phyloP scores from a whole-genome alignment of 2,113 vertebrate species.

The Cyprinodon variegatus region DNA sequence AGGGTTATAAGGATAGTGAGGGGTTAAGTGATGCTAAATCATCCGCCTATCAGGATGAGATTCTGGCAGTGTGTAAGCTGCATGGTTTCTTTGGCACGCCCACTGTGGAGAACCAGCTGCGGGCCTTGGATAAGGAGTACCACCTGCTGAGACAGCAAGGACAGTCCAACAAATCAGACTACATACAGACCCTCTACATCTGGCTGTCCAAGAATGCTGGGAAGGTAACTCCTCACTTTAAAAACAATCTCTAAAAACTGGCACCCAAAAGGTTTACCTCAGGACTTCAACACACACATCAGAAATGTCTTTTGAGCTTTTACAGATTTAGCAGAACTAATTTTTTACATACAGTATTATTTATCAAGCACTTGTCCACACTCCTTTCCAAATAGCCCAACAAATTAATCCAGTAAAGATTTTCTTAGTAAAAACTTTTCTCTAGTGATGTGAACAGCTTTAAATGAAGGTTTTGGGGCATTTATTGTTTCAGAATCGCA shows the following conservation, averaged over 20 bases:
- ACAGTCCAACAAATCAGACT: conserved; percentile 72
- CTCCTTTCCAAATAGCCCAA: too few species aligned
- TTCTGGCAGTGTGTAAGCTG: conserved; percentile 76
- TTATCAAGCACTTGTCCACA: too few species aligned
- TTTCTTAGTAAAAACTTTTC: background rate
- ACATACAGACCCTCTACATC: conserved; percentile 74
- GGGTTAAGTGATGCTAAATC: conserved; percentile 65
- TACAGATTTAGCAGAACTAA: too few species aligned
- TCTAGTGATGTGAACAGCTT: background rate
- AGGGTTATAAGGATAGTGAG: conserved; percentile 50
- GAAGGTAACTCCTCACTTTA: conserved; percentile 54
- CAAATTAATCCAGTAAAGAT: too few species aligned
- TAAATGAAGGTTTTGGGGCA: background rate
- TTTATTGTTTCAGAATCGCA: conserved; percentile 42
- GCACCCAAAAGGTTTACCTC: too few species aligned
- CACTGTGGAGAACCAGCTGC: conserved; percentile 72
- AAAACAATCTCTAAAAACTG: background rate
- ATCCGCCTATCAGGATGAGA: conserved; percentile 70
- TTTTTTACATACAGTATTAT: too few species aligned
- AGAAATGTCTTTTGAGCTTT: too few species aligned
- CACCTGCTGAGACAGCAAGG: conserved; percentile 75
- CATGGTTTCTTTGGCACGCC: conserved; percentile 66
- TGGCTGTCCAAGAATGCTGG: conserved; percentile 74
- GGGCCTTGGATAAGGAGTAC: conserved; percentile 75
- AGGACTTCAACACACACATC: too few species aligned